Percentiles rank a stretch among this genome's conserved stretches.
Conservation (phyloP, 2,113 vertebrate species). For the Rhagologus leucostigma region DNA sequence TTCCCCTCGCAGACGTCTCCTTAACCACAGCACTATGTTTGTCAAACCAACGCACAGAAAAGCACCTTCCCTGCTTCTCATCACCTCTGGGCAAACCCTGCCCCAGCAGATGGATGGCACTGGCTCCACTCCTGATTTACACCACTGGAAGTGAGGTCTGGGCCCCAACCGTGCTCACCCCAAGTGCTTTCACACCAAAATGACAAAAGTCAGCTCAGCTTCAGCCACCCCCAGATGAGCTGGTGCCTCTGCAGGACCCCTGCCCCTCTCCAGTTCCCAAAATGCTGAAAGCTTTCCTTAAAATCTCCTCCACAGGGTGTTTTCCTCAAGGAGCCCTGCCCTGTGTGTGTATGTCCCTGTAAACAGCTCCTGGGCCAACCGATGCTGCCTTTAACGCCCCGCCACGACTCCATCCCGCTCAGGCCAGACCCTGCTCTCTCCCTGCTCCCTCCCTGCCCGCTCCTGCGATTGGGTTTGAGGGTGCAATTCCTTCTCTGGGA, state of each 20-base stretch:
- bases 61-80: neutral
- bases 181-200: neutral
- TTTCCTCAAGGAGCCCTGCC: neutral
- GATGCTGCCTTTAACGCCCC: neutral
- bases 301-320: neutral
- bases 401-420: rapidly evolving
- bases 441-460: neutral
- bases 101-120: rapidly evolving
- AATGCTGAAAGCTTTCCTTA: neutral
- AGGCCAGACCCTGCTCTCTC: neutral
- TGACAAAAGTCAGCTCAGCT: neutral
- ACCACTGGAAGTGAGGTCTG: neutral
- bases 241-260: neutral
- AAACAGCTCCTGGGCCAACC: rapidly evolving
- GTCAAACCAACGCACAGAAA: neutral
- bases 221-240: neutral
- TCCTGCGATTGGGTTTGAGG: neutral
- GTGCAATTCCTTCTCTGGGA: neutral
- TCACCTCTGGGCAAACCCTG: neutral
- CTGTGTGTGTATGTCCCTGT: neutral
- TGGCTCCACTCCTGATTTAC: neutral
- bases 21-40: neutral
- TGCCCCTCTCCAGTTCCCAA: neutral
- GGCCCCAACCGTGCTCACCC: rapidly evolving
- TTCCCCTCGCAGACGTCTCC: neutral